These are phyloP conservation scores for Opisthograptis luteolata DNA, from an alignment of 2,888 invertebrate genomes.

Conservation along the genomic window DNA sequence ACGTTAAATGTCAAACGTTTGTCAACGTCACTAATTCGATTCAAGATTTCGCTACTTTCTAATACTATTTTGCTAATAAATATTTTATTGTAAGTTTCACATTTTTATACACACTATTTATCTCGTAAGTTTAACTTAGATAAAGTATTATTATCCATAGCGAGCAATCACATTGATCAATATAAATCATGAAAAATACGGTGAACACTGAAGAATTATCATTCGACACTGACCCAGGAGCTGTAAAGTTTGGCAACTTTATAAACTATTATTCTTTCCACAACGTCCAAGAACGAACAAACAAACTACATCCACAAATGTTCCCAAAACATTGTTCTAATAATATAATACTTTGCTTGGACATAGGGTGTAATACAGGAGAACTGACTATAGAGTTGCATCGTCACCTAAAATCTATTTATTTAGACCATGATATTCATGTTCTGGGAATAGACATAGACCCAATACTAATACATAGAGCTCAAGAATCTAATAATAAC, in stretches of 20 bases:
- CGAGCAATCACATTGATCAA: neutral
- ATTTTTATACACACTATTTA: no score
- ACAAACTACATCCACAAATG: slow-evolving; percentile 79
- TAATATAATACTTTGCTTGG: slow-evolving; percentile 83
- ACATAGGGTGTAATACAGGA: slow-evolving; percentile 92
- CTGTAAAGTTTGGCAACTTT: slow-evolving; percentile 92
- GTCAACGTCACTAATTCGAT: no score
- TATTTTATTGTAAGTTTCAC: no score
- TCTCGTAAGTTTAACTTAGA: no score
- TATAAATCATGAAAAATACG: slow-evolving; percentile 36
- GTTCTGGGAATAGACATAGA: slow-evolving; percentile 92
- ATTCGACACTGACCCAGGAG: slow-evolving; percentile 88
- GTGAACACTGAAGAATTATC: slow-evolving; percentile 51
- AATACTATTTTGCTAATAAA: no score
- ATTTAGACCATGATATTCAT: slow-evolving; percentile 58
- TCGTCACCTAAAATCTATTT: slow-evolving; percentile 74
- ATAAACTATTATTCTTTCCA: slow-evolving; percentile 95
- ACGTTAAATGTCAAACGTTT: no score
- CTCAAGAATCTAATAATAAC: slow-evolving; percentile 78
- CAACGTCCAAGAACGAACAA: slow-evolving; percentile 87
- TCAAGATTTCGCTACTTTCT: no score
- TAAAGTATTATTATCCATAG: neutral
- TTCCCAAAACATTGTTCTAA: slow-evolving; percentile 50
- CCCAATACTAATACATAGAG: slow-evolving; percentile 87
- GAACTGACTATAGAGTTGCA: slow-evolving; percentile 87